Percentiles rank a stretch among this genome's conserved stretches.
phyloP scores from a whole-genome alignment of 2,888 invertebrate species.

The Heliconius ethilla region DNA sequence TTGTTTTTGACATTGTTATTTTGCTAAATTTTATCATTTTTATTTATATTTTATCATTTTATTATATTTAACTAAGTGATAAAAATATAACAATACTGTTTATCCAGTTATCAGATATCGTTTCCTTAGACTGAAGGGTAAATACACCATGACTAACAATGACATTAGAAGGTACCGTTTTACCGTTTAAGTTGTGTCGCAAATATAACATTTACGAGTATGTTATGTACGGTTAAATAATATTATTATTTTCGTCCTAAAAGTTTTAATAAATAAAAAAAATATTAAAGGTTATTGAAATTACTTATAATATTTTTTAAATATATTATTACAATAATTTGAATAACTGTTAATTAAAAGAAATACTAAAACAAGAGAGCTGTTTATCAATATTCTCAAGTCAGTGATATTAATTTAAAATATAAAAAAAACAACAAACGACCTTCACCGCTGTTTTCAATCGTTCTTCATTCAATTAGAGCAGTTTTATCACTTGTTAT shows the following conservation, averaged over 20 bases:
- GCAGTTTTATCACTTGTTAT: slow-evolving; percentile 47
- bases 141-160: slow-evolving; percentile 21
- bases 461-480: slow-evolving; percentile 53
- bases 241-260: not conserved
- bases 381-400: slow-evolving; percentile 14
- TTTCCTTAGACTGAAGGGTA: slow-evolving; percentile 28
- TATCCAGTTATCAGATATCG: slow-evolving; percentile 19
- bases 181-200: not conserved
- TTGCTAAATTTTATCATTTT: not conserved
- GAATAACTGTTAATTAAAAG: not conserved
- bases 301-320: no score
- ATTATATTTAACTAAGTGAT: not conserved
- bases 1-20: no score
- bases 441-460: slow-evolving; percentile 48
- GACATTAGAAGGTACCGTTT: slow-evolving; percentile 8
- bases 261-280: not conserved
- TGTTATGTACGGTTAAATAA: not conserved
- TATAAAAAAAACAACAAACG: slow-evolving; percentile 29
- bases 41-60: slow-evolving; percentile 1
- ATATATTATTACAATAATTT: not conserved
- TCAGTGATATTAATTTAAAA: not conserved
- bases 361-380: not conserved
- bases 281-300: no score
- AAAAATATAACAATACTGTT: not conserved
- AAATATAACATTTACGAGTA: not conserved